Conservation (phyloP, 2,113 vertebrate species). For the Entomyzon cyanotis region DNA sequence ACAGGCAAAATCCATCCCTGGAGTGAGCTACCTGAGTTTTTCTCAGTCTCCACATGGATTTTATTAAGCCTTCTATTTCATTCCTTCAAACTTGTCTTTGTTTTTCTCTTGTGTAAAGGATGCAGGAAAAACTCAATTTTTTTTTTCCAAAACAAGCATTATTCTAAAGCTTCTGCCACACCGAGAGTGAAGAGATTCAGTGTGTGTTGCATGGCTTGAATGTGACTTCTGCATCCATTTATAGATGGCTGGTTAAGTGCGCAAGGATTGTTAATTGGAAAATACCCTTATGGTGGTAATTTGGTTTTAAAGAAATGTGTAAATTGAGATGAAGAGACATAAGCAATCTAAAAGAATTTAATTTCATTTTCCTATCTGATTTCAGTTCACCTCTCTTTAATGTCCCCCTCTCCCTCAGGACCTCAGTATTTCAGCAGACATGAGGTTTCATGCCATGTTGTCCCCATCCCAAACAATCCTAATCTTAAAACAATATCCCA, state of each 20-base stretch:
- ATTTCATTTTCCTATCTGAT: not conserved
- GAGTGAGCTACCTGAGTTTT: not conserved
- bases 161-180: not conserved
- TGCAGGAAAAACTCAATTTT: not conserved
- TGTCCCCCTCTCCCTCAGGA: not conserved
- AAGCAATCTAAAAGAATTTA: not conserved
- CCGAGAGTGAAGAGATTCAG: not conserved
- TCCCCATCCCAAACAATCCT: not conserved
- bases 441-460: not conserved
- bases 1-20: not conserved
- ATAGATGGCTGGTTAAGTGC: not conserved
- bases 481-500: no score
- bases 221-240: not conserved
- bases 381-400: not conserved
- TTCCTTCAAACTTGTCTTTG: not conserved
- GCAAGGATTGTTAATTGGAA: not conserved
- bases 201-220: not conserved
- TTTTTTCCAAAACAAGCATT: not conserved
- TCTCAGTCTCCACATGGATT: not conserved
- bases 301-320: not conserved
- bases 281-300: not conserved
- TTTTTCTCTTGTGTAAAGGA: not conserved
- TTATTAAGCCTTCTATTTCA: not conserved
- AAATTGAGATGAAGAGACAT: not conserved
- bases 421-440: not conserved